A percentile compares a stretch with the other conserved stretches of the same genome.
Conservation (phyloP, 2,797 vertebrate genomes). For the Cephalopachus bancanus region DNA sequence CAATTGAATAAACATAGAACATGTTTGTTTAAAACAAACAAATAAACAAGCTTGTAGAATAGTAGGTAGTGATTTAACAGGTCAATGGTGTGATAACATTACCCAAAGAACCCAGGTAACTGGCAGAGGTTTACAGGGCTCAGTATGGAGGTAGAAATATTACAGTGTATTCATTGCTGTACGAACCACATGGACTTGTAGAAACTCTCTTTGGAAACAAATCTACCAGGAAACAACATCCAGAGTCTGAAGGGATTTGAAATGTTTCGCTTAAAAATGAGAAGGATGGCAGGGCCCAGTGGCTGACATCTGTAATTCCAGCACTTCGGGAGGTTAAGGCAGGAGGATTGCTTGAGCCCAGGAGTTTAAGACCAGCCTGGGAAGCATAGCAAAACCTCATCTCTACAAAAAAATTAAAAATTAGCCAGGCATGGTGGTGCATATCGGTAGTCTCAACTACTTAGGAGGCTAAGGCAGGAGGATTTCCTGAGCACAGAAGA, state of each 20-base stretch:
- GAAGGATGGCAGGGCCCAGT: neutral
- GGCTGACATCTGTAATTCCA: neutral
- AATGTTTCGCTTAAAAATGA: neutral
- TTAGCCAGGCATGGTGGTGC: too few relatives aligned
- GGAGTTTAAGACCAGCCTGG: neutral
- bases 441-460: too few relatives aligned
- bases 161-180: neutral
- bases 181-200: neutral
- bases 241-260: neutral
- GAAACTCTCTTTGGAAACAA: conserved; percentile 15
- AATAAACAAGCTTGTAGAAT: neutral
- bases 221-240: conserved; percentile 22
- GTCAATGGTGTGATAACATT: neutral
- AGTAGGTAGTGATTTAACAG: neutral
- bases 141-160: neutral
- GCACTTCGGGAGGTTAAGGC: neutral
- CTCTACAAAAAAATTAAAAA: neutral
- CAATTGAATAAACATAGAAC: neutral
- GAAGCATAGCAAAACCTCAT: neutral
- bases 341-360: neutral
- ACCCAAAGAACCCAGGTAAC: neutral
- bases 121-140: neutral
- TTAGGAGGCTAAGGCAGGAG: too few relatives aligned
- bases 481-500: too few relatives aligned
- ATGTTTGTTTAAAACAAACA: neutral